Base-by-base conservation (phyloP, 2,888 invertebrate species). In the Palloptera scutellata region DNA sequence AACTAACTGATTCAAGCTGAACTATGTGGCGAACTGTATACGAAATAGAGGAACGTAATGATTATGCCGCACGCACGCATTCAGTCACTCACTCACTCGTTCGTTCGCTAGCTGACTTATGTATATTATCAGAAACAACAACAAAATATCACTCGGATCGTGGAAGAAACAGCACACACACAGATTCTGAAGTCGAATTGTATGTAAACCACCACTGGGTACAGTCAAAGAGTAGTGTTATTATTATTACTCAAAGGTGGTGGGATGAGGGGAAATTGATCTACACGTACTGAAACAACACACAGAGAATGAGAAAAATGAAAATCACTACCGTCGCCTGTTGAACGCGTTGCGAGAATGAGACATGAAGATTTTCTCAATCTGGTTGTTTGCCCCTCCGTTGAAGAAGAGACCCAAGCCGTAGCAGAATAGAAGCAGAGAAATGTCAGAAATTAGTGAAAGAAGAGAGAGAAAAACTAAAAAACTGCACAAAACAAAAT, bases 301-400 rank as follows among this genome's bases (percentile, higher is more conserved):
- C 40, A 12, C 13, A 61, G 12, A 15, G 20, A 41, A 54, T 42
- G 40, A 15, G 41, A n/a, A 53, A 52, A 45, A 52, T 19, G 20
- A 41, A 57, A 66, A 64, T 59, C 63, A 61, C 59, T 48, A 57
- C 68, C 52, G 64, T 55, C 55, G 43, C 40, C 57, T 41, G 55
- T 57, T 43, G 61, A 64, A 61, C 41, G 48, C 61, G 55, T 42
- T 57, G 61, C 42, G 53, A 61, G 64, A 68, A 68, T 68, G 64
- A 64, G 61, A 19, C 20, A 17, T 53, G 17, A 17, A 17, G 53
- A 11, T 19, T 53, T 13, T 19, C 53, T 15, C 48, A 48, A 30
- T 30, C 30, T 30, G 6, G 30, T 30, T 30, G n/a, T 30, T 30
- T 30, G 30, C 30, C 30, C 30, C 30, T 4, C 30, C 30, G 2